Conservation (phyloP, 2,113 vertebrate genomes). For the Potamarius usumacintae region DNA sequence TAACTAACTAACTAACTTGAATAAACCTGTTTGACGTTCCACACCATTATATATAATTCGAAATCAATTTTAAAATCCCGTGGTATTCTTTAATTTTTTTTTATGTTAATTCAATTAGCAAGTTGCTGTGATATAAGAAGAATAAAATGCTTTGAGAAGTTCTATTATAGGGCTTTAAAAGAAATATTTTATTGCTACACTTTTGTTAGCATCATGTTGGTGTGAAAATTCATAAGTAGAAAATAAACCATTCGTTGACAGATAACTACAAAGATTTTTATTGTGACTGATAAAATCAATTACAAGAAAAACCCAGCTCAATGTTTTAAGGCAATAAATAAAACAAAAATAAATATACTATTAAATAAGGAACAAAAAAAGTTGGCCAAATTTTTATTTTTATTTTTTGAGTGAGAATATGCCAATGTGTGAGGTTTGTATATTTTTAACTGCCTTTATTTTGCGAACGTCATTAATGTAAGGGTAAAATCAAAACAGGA, state of each 20-base stretch:
- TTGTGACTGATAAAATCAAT: slow-evolving; percentile 69
- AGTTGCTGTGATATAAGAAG: neutral
- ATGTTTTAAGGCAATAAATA: slow-evolving; percentile 77
- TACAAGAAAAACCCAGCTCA: slow-evolving; percentile 70
- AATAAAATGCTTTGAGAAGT: neutral
- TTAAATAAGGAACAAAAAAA: slow-evolving; percentile 78
- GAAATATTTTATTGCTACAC: neutral
- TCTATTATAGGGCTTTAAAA: neutral
- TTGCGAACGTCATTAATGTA: slow-evolving; percentile 30
- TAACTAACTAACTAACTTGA: neutral
- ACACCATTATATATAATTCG: neutral
- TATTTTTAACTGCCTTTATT: neutral
- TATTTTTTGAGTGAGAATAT: slow-evolving; percentile 23
- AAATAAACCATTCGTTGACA: slow-evolving; percentile 10
- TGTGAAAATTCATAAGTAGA: neutral
- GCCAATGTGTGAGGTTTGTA: slow-evolving; percentile 7
- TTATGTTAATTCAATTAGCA: neutral
- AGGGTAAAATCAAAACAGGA: neutral
- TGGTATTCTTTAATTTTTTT: neutral
- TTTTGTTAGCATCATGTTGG: neutral
- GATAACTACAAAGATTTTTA: slow-evolving; percentile 58
- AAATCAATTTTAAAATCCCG: neutral
- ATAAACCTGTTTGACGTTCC: neutral
- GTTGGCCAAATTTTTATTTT: slow-evolving; percentile 56
- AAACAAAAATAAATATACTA: slow-evolving; percentile 78